A percentile compares a stretch with the other conserved stretches of the same genome.
Evolutionary conservation across 1,140 invertebrate species (phyloP).

Genomic region (Dryas iulia): DNA sequence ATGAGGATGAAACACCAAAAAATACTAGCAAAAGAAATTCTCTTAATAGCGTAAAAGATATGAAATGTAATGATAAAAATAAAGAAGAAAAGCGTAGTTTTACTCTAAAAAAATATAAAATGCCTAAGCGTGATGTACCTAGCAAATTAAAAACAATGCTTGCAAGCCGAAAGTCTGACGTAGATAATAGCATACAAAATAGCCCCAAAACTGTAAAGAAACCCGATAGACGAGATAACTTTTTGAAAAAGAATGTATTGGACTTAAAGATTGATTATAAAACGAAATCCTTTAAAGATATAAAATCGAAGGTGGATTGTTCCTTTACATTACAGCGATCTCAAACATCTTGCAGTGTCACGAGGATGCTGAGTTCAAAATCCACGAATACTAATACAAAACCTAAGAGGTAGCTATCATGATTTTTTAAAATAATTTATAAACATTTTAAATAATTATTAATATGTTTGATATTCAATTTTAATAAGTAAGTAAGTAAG

Average conservation of each 20-base stretch:
- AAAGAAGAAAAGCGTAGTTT: conserved; percentile 81
- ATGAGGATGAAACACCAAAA: conserved; percentile 62
- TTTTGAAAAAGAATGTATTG: conserved; percentile 85
- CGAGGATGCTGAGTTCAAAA: conserved; percentile 72
- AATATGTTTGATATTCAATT: neutral
- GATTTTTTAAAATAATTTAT: neutral
- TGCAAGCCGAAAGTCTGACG: conserved; percentile 74
- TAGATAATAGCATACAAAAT: conserved; percentile 72
- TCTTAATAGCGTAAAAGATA: conserved; percentile 66
- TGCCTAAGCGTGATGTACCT: conserved; percentile 86
- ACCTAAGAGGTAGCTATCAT: conserved; percentile 67
- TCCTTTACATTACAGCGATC: conserved; percentile 74
- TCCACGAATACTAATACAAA: conserved; percentile 66
- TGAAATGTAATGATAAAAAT: conserved; percentile 57
- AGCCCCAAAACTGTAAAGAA: conserved; percentile 72
- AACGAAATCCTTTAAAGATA: conserved; percentile 87
- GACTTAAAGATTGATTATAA: conserved; percentile 86
- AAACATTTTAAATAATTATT: too few relatives aligned
- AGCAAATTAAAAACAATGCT: conserved; percentile 88
- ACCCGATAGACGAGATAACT: conserved; percentile 87
- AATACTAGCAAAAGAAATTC: conserved; percentile 72
- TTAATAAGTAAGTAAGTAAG: too few relatives aligned
- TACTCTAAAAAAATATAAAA: conserved; percentile 86
- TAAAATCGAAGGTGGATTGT: conserved; percentile 88
- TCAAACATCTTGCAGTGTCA: conserved; percentile 73